These are phyloP conservation scores for Leptobrachium ailaonicum DNA, from an alignment of 2,113 vertebrate genomes.

Conservation along the genomic window DNA sequence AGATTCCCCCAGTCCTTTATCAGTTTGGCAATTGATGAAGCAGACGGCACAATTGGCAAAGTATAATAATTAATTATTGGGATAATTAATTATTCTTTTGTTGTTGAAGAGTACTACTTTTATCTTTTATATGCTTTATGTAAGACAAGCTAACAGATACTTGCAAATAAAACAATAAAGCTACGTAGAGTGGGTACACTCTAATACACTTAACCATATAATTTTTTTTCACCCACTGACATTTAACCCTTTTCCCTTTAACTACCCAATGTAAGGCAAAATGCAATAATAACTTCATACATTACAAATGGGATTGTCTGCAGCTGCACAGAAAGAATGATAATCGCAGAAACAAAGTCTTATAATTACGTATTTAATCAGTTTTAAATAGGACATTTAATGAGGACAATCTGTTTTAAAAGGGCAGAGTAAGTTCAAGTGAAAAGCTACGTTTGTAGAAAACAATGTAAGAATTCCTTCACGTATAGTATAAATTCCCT, in stretches of 20 bases:
- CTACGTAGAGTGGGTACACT: too few species aligned
- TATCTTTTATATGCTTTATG: too few species aligned
- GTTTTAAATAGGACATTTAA: slow-evolving; percentile 49
- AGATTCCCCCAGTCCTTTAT: too few species aligned
- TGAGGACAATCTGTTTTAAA: slow-evolving; percentile 46
- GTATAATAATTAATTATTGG: too few species aligned
- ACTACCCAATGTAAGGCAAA: slow-evolving; percentile 10
- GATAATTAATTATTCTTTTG: too few species aligned
- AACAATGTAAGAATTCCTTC: background rate
- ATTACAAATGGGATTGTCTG: background rate
- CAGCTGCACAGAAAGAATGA: slow-evolving; percentile 36
- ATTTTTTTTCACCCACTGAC: background rate
- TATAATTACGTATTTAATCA: slow-evolving; percentile 49
- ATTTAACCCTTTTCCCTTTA: background rate
- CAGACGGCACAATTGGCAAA: too few species aligned
- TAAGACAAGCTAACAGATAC: too few species aligned
- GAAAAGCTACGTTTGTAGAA: slow-evolving; percentile 9
- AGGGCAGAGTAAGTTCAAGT: slow-evolving; percentile 36
- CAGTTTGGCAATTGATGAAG: too few species aligned
- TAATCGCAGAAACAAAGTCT: slow-evolving; percentile 39
- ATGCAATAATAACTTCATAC: background rate
- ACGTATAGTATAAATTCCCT: background rate
- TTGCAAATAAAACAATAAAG: too few species aligned
- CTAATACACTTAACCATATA: too few species aligned
- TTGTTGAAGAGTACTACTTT: too few species aligned